phyloP scores from a whole-genome alignment of 2,888 invertebrate species.

The Sminthurinus aureus region DNA sequence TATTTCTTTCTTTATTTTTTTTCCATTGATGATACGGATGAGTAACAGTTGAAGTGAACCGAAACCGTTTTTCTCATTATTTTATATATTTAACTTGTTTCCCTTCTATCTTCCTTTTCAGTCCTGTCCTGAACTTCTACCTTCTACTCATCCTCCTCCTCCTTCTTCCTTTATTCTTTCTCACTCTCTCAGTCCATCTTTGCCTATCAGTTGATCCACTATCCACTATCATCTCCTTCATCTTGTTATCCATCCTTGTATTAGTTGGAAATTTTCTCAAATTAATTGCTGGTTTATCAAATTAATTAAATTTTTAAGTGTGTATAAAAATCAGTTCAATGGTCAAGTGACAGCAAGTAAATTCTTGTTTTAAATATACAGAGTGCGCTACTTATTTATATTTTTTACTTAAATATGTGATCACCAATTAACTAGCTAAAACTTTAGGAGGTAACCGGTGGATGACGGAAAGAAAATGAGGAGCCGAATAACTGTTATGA shows the following conservation, averaged over 20 bases:
- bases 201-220: background rate
- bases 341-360: too few relatives aligned
- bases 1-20: background rate
- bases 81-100: conserved; percentile 16
- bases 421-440: too few relatives aligned
- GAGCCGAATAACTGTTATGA: too few relatives aligned
- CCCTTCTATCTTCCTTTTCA: background rate
- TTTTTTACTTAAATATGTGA: too few relatives aligned
- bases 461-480: too few relatives aligned
- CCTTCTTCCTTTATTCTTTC: background rate
- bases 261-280: background rate
- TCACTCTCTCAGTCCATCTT: background rate
- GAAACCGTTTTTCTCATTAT: background rate
- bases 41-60: conserved; percentile 4
- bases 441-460: too few relatives aligned
- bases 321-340: too few relatives aligned
- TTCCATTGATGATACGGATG: background rate
- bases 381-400: too few relatives aligned
- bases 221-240: background rate
- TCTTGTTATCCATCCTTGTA: background rate
- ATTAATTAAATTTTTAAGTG: background rate
- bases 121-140: background rate
- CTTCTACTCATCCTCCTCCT: background rate
- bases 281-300: background rate
- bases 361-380: too few relatives aligned